These are phyloP conservation scores for Amphilophus citrinellus DNA, from an alignment of 2,113 vertebrate genomes.

Conservation along the genomic window DNA sequence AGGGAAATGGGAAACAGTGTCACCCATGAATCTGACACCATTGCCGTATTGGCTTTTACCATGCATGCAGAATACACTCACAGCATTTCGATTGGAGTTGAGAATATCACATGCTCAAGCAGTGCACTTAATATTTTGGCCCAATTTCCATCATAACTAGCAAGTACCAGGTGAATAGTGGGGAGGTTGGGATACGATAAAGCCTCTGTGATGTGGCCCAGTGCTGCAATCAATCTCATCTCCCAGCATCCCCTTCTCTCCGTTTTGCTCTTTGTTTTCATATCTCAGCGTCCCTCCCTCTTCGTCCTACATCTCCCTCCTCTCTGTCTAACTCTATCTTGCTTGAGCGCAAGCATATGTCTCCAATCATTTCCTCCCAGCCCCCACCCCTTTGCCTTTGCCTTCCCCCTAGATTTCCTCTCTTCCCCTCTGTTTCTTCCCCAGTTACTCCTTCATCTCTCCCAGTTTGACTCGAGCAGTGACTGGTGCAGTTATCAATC, in stretches of 20 bases:
- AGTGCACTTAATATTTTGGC: conserved; percentile 84
- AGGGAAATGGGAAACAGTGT: conserved; percentile 97
- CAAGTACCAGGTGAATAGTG: conserved; percentile 89
- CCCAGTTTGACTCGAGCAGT: conserved; percentile 93
- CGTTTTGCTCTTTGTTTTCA: conserved; percentile 70
- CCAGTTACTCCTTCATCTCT: conserved; percentile 93
- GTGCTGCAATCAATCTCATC: conserved; percentile 92
- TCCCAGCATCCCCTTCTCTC: conserved; percentile 45
- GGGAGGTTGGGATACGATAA: conserved; percentile 89
- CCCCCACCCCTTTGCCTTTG: conserved; percentile 73
- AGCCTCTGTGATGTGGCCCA: conserved; percentile 87
- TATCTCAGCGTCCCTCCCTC: conserved; percentile 82
- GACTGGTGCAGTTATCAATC: conserved; percentile 99
- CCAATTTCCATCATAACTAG: conserved; percentile 81
- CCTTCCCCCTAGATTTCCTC: conserved; percentile 71
- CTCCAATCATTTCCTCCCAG: conserved; percentile 93
- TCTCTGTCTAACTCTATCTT: conserved; percentile 88
- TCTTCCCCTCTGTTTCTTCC: conserved; percentile 75
- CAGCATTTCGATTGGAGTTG: neutral
- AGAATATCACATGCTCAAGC: conserved; percentile 7
- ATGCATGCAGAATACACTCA: neutral
- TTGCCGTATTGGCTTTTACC: conserved; percentile 52
- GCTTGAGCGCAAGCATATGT: conserved; percentile 99
- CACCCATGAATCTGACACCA: conserved; percentile 91
- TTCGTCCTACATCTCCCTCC: conserved; percentile 92